A percentile compares a stretch with the other conserved stretches of the same genome.
Conservation (phyloP, 2,113 vertebrate genomes). For the Chaenocephalus aceratus region DNA sequence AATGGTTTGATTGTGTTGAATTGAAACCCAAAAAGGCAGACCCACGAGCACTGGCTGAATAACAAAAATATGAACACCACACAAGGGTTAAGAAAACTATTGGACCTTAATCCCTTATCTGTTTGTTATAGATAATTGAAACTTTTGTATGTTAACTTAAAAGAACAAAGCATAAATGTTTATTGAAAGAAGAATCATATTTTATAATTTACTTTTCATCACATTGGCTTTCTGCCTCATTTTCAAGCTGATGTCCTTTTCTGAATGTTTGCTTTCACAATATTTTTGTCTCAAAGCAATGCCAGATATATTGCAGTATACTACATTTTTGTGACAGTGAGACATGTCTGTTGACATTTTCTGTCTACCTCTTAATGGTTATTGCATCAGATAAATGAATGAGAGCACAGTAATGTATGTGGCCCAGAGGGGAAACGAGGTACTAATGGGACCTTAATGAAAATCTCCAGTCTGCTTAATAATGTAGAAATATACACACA, state of each 20-base stretch:
- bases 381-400: constrained; percentile 60
- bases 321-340: constrained; percentile 40
- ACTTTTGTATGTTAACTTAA: not conserved
- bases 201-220: constrained; percentile 29
- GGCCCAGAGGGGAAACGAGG: constrained; percentile 37
- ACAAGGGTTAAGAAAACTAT: not conserved
- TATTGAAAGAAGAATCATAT: constrained; percentile 23
- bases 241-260: constrained; percentile 6
- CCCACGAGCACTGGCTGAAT: too few relatives aligned
- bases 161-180: constrained; percentile 3
- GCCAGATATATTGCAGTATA: constrained; percentile 14
- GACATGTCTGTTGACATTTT: too few relatives aligned
- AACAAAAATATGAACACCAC: too few relatives aligned
- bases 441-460: constrained; percentile 74
- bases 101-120: constrained; percentile 15
- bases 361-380: constrained; percentile 30
- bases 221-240: constrained; percentile 3
- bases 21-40: too few relatives aligned
- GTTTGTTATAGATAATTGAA: constrained; percentile 29
- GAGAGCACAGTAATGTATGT: constrained; percentile 12
- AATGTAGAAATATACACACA: constrained; percentile 60
- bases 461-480: constrained; percentile 69
- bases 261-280: constrained; percentile 1
- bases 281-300: constrained; percentile 17
- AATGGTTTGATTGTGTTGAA: too few relatives aligned